Base-by-base conservation (phyloP, 2,888 invertebrate genomes). In the Drosophila engyochracea region DNA sequence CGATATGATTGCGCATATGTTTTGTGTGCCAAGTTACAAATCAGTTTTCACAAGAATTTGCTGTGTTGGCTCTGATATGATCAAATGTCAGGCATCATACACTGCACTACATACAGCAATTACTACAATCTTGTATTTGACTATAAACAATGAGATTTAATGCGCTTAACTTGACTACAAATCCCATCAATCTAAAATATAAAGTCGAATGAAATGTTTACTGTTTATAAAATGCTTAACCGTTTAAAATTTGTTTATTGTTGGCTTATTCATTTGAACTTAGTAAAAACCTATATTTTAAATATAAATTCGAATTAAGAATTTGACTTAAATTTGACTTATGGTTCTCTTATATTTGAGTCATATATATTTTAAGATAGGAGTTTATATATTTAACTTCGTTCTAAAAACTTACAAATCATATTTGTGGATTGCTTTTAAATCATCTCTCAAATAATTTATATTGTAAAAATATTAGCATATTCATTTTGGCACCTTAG, bases 21-120 rank as follows among this genome's bases (percentile, higher is more conserved):
- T 87, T 84, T 75, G 76, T 84, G 70, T 75, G 82, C 68, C 73
- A 67, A 78, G 78, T 80, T 82, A 76, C 87, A 84, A 84, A 85
- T 86, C 85, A 87, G 81, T 74, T 87, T 84, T 82, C 75, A 69
- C 53, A 79, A 77, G 81, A 84, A 81, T 70, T 73, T 69, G 51
- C 67, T 69, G 49, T 71, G 53, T 60, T 58, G 61, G 57, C 39
- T 41, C 63, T 66, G 81, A 81, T 84, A 82, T 76, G 74, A 85
- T 85, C 86, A 85, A 75, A 75, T 81, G 73, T 82, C 74, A 60
- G 73, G 39, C 62, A 70, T 62, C 54, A 58, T 57, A 75, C 81
- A 85, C 74, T 79, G n/a, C 19, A 7, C 67, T 52, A 51, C 79
- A 79, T 25, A 31, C 44, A 28, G 28, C n/a, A 28, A 49, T 16